Base-by-base conservation (phyloP, 1,140 invertebrate species). In the Leguminivora glycinivorella region DNA sequence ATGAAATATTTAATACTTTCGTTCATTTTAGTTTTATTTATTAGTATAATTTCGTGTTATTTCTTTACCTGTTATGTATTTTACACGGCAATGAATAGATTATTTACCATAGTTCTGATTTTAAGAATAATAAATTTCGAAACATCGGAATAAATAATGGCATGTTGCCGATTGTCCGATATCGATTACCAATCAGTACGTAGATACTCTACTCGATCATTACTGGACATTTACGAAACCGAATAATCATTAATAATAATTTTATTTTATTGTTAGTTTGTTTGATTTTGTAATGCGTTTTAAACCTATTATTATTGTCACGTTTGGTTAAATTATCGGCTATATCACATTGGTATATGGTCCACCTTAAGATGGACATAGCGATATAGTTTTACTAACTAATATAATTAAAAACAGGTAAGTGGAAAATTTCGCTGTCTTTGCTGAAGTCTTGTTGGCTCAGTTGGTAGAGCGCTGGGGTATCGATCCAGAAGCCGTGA, bases 181-280 rank as follows among this genome's bases (percentile, higher is more conserved):
- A 52, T 52, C 7, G 47, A 52, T 52, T 52, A 22, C 17, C 47
- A 52, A 52, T 52, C 47, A n/a, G n/a, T 52, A 52, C 47, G 10
- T 52, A 6, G 19, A 52, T 52, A 52, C 22, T 52, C 47, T 19
- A 19, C 19, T 52, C 19, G 47, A 52, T 52, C 47, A 52, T 52
- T 52, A 52, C 47, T 52, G 47, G 47, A 52, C 47, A 6, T 19
- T 52, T 52, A 22, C 47, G 19, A 52, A 52, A 52, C n/a, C 17
- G 47, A 52, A 52, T 52, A 52, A 38, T 52, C 19, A 52, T 52
- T 52, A 52, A 52, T 52, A 52, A 52, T 52, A 5, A 52, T 52
- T 52, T 52, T 52, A 22, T 10, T 22, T 22, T 52, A 52, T 52
- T 52, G 47, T 52, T 52, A 52, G n/a, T 22, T 52, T 52, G 19